phyloP scores from a whole-genome alignment of 2,797 vertebrate genomes.

The Coregonus suidteri region DNA sequence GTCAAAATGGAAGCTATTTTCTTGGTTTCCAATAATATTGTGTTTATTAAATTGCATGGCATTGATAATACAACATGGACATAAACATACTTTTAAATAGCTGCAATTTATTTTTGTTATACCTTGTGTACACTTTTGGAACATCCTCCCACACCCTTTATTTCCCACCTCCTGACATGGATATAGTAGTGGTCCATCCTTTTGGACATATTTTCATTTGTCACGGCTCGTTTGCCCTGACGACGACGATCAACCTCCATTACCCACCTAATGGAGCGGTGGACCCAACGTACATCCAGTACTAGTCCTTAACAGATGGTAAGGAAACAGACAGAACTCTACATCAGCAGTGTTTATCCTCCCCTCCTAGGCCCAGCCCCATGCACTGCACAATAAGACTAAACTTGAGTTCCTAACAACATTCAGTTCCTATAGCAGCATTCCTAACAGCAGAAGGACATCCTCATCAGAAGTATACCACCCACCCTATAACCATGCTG shows the following conservation, averaged over 20 bases:
- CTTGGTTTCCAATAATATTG: not conserved
- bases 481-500: not conserved
- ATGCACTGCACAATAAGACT: not conserved
- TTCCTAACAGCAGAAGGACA: not conserved
- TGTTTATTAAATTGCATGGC: not conserved
- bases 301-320: conserved; percentile 32
- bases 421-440: not conserved
- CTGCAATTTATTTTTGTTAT: no score
- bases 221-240: conserved; percentile 41
- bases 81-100: no score
- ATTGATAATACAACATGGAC: no score
- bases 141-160: not conserved
- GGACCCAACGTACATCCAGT: conserved; percentile 40
- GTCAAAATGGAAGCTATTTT: not conserved
- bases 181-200: conserved; percentile 28
- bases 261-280: conserved; percentile 60
- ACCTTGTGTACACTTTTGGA: no score
- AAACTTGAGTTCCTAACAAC: not conserved
- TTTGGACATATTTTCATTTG: conserved; percentile 40
- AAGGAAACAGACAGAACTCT: conserved; percentile 2
- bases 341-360: conserved; percentile 6
- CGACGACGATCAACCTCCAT: conserved; percentile 49
- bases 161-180: not conserved
- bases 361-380: not conserved
- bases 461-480: not conserved